These are phyloP conservation scores for Dyspetes luteomarginatus DNA, from an alignment of 2,888 invertebrate species.

Conservation along the genomic window DNA sequence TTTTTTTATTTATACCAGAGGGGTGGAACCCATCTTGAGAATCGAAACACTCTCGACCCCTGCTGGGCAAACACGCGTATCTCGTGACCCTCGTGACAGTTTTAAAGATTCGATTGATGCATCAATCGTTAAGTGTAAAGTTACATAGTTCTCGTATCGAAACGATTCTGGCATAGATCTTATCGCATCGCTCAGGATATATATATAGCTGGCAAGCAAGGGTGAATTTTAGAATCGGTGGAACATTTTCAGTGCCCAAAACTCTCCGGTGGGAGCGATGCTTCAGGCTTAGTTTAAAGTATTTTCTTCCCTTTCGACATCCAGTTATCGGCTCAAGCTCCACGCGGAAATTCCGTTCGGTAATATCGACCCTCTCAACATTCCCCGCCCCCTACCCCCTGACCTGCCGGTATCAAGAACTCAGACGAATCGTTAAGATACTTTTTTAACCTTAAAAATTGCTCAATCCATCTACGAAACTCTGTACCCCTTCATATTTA, in stretches of 20 bases:
- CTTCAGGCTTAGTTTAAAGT: conserved; percentile 82
- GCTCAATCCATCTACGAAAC: too few relatives aligned
- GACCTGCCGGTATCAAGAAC: too few relatives aligned
- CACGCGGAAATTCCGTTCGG: conserved; percentile 37
- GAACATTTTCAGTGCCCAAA: conserved; percentile 63
- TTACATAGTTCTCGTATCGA: neutral
- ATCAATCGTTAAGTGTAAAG: conserved; percentile 37
- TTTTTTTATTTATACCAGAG: neutral
- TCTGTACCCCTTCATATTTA: too few relatives aligned
- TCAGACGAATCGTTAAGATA: too few relatives aligned
- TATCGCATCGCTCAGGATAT: conserved; percentile 49
- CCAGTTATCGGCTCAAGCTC: conserved; percentile 74
- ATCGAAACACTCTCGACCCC: conserved; percentile 23
- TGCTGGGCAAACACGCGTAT: conserved; percentile 21
- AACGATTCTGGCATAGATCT: conserved; percentile 36
- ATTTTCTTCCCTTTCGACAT: conserved; percentile 67
- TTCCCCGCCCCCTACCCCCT: neutral
- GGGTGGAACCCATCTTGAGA: conserved; percentile 5
- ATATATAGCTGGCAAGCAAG: conserved; percentile 8
- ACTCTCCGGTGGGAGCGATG: conserved; percentile 80
- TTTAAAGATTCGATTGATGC: conserved; percentile 45
- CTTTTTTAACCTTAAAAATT: too few relatives aligned
- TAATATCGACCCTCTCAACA: neutral
- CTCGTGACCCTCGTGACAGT: conserved; percentile 33
- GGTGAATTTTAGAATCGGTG: conserved; percentile 35